Evolutionary conservation across 2,888 invertebrate species (phyloP).

Genomic region (Suillia variegata): DNA sequence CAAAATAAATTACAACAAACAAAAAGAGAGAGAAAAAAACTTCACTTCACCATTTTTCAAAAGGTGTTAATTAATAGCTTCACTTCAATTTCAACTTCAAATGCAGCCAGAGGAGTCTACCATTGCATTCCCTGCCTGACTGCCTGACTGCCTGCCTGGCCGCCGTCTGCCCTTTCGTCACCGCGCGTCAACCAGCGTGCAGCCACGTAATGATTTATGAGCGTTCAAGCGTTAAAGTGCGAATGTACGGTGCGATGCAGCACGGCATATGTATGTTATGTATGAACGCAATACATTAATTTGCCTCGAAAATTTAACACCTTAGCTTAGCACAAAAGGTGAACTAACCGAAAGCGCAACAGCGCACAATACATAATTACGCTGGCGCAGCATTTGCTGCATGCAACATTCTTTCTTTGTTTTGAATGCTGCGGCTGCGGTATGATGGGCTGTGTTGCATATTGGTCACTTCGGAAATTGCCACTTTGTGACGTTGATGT

Average conservation of each 20-base stretch:
- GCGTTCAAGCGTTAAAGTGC: slow-evolving; percentile 30
- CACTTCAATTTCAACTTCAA: slow-evolving; percentile 5
- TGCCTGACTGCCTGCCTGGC: too few relatives aligned
- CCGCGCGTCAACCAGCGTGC: neutral
- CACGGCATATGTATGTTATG: too few relatives aligned
- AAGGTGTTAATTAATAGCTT: slow-evolving; percentile 29
- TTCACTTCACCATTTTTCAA: slow-evolving; percentile 16
- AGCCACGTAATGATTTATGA: slow-evolving; percentile 31
- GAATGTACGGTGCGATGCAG: slow-evolving; percentile 14
- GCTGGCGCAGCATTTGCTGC: neutral
- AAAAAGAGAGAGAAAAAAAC: too few relatives aligned
- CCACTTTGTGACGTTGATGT: too few relatives aligned
- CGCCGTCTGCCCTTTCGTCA: too few relatives aligned
- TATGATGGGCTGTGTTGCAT: neutral
- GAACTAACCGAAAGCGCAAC: too few relatives aligned
- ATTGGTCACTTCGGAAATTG: too few relatives aligned
- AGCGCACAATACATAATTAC: too few relatives aligned
- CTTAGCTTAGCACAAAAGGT: neutral
- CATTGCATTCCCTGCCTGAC: neutral
- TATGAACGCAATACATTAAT: too few relatives aligned
- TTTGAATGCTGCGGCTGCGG: neutral
- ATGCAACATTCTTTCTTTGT: neutral
- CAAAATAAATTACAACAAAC: too few relatives aligned
- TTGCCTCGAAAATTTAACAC: neutral
- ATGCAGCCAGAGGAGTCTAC: neutral